phyloP scores from a whole-genome alignment of 2,113 vertebrate genomes.

The Periophthalmodon schlosseri region DNA sequence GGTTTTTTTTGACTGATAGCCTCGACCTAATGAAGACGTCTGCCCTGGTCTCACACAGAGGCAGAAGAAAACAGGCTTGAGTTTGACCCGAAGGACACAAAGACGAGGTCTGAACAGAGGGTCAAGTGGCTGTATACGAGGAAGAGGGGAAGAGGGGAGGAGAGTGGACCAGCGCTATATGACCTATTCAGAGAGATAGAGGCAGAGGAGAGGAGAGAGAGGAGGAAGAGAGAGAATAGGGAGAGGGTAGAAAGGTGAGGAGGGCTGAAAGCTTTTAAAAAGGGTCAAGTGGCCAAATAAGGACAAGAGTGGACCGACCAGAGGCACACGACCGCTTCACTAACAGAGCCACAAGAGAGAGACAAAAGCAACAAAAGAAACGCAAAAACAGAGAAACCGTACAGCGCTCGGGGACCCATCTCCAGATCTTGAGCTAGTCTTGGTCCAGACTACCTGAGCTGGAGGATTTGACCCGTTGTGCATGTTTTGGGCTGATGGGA shows the following conservation, averaged over 20 bases:
- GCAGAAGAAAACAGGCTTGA: not conserved
- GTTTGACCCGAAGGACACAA: not conserved
- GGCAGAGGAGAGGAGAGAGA: not conserved
- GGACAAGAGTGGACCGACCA: not conserved
- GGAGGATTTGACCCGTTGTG: too few relatives aligned
- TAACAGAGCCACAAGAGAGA: not conserved
- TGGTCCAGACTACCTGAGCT: too few relatives aligned
- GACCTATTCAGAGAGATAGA: not conserved
- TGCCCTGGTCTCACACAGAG: too few relatives aligned
- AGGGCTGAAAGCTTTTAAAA: too few relatives aligned
- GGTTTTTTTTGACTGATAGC: too few relatives aligned
- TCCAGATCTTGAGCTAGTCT: too few relatives aligned
- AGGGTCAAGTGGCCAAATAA: too few relatives aligned
- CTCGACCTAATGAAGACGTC: not conserved
- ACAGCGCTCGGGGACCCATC: too few relatives aligned
- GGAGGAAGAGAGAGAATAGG: not conserved
- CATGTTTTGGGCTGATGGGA: too few relatives aligned
- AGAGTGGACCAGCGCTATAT: not conserved
- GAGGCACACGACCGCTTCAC: too few relatives aligned
- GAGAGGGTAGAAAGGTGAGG: too few relatives aligned
- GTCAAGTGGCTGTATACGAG: constrained; percentile 15
- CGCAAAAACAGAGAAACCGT: too few relatives aligned
- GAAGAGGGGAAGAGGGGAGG: not conserved
- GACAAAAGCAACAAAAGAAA: not conserved
- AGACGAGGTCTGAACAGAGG: not conserved